Evolutionary conservation across 2,797 vertebrate species (phyloP).

Genomic region (Acipenser ruthenus): DNA sequence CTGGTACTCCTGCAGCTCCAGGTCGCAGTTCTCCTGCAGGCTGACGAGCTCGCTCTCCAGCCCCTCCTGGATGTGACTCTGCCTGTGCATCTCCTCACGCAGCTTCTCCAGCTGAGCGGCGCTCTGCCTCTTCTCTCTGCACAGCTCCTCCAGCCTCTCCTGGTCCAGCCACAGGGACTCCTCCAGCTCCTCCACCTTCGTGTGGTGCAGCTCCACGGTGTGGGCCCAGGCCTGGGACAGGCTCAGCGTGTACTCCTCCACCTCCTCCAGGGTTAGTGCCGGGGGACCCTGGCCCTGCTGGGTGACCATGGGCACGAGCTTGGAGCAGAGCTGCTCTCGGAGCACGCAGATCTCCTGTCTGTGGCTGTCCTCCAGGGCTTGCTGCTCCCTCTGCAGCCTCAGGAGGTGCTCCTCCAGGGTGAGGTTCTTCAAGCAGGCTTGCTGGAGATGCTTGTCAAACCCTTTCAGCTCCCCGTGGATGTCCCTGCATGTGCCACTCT

Average conservation of each 20-base stretch:
- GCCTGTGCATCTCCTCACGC: slow-evolving; percentile 55
- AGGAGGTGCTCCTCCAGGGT: slow-evolving; percentile 69
- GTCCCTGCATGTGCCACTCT: slow-evolving; percentile 54
- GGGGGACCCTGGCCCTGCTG: slow-evolving; percentile 42
- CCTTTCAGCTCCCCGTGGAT: slow-evolving; percentile 67
- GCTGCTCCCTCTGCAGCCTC: slow-evolving; percentile 61
- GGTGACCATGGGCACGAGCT: slow-evolving; percentile 36
- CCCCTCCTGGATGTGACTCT: slow-evolving; percentile 57
- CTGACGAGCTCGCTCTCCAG: slow-evolving; percentile 69
- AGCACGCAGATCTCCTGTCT: slow-evolving; percentile 51
- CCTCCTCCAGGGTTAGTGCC: slow-evolving; percentile 52
- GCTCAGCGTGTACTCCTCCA: slow-evolving; percentile 63
- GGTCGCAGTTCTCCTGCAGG: slow-evolving; percentile 62
- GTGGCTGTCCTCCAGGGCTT: slow-evolving; percentile 59
- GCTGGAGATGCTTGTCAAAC: slow-evolving; percentile 60
- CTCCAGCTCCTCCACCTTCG: slow-evolving; percentile 73
- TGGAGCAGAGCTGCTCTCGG: slow-evolving; percentile 50
- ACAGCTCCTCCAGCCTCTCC: slow-evolving; percentile 55
- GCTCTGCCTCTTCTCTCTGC: slow-evolving; percentile 65
- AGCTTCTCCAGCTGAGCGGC: slow-evolving; percentile 64
- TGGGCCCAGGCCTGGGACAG: slow-evolving; percentile 71
- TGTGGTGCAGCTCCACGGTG: slow-evolving; percentile 70
- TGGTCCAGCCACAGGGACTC: slow-evolving; percentile 57
- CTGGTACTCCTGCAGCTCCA: slow-evolving; percentile 68
- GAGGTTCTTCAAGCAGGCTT: slow-evolving; percentile 55